phyloP scores from a whole-genome alignment of 2,888 invertebrate genomes.

The Eupithecia centaureata region DNA sequence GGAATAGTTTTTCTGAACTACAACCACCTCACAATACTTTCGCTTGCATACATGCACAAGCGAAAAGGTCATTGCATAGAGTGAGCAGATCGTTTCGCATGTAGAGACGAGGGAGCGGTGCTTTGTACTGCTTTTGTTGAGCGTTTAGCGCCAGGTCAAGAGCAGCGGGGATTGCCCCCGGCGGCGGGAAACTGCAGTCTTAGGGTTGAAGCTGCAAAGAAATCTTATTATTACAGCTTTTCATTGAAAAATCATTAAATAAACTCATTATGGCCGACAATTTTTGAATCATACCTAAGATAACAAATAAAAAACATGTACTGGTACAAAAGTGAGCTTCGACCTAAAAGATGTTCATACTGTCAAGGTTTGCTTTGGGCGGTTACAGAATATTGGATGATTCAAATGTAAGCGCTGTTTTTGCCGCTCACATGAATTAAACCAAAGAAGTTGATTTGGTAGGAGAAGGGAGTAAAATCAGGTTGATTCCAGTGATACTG shows the following conservation, averaged over 20 bases:
- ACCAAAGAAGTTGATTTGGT: no score
- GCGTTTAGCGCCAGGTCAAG: conserved; percentile 74
- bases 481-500: no score
- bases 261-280: not conserved
- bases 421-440: no score
- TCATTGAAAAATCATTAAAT: not conserved
- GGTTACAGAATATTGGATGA: no score
- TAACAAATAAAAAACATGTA: not conserved
- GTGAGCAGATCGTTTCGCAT: conserved; percentile 35
- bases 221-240: not conserved
- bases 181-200: conserved; percentile 41
- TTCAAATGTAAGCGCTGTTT: no score
- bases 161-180: conserved; percentile 64
- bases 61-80: conserved; percentile 23
- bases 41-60: not conserved
- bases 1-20: not conserved
- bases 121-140: conserved; percentile 63
- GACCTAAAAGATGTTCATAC: no score
- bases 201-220: not conserved
- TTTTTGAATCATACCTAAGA: not conserved
- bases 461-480: no score
- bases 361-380: no score
- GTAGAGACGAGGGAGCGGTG: conserved; percentile 32
- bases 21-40: not conserved
- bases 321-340: no score